These are phyloP conservation scores for Berghia stephanieae DNA, from an alignment of 1,140 invertebrate genomes.

Conservation along the genomic window DNA sequence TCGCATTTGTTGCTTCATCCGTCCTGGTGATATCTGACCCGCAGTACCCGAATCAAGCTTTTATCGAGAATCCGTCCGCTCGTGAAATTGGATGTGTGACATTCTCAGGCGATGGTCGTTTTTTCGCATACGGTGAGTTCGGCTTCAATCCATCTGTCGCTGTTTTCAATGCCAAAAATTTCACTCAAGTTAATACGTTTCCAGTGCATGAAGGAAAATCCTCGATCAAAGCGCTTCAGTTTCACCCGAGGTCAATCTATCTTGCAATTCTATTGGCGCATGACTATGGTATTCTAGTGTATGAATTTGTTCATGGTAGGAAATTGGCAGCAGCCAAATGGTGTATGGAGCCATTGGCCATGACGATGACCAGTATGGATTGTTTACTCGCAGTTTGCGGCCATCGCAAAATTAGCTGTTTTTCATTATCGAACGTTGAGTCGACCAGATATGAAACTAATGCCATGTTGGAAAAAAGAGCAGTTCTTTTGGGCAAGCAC, in stretches of 20 bases:
- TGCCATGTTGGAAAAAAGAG: conserved; percentile 14
- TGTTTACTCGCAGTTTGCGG: conserved; percentile 12
- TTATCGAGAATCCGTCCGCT: conserved; percentile 17
- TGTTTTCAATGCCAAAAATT: conserved; percentile 4
- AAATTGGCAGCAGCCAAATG: conserved; percentile 10
- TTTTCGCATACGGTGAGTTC: conserved; percentile 28
- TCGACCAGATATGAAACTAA: conserved; percentile 27
- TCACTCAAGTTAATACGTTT: conserved; percentile 12
- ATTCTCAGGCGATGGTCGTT: conserved; percentile 18
- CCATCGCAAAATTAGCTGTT: conserved; percentile 24
- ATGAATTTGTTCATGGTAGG: conserved; percentile 10
- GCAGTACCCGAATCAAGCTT: conserved; percentile 19
- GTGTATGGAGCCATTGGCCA: neutral
- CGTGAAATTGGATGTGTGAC: neutral
- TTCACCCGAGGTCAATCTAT: conserved; percentile 10
- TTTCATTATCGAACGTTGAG: neutral
- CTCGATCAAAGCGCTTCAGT: neutral
- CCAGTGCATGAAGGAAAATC: neutral
- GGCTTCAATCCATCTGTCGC: conserved; percentile 20
- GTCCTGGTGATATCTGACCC: conserved; percentile 24
- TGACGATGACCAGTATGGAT: conserved; percentile 25
- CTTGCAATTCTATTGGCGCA: neutral
- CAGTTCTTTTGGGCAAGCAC: conserved; percentile 23
- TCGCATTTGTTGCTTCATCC: conserved; percentile 19
- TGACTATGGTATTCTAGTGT: conserved; percentile 3